A percentile compares a stretch with the other conserved stretches of the same genome.
Conservation (phyloP, 2,797 vertebrate genomes). For the Merluccius polli region DNA sequence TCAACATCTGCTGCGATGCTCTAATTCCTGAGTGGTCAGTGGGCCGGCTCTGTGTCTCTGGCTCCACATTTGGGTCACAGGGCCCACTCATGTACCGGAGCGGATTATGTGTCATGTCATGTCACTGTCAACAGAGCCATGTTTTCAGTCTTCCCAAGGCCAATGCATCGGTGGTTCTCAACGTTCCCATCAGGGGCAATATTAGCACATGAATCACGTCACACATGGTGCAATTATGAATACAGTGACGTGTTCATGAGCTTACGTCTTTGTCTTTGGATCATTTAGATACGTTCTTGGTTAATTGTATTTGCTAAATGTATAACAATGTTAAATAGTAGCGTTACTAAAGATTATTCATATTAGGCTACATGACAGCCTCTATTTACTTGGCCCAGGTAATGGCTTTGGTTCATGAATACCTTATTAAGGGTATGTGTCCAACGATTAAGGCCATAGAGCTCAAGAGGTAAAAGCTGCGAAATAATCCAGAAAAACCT, state of each 20-base stretch:
- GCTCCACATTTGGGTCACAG: constrained; percentile 46
- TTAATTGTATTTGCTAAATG: neutral
- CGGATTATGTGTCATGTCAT: neutral
- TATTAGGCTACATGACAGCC: neutral
- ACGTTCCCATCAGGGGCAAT: neutral
- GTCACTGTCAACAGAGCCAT: neutral
- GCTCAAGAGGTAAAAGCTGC: no score
- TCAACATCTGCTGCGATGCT: constrained; percentile 61
- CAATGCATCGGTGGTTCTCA: no score
- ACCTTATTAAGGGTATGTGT: neutral
- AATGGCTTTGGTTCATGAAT: neutral
- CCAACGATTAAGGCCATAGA: no score
- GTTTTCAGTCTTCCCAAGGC: no score
- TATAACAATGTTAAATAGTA: neutral
- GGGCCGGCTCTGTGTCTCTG: constrained; percentile 16
- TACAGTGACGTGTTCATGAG: no score
- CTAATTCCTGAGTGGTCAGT: constrained; percentile 50
- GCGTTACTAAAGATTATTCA: neutral
- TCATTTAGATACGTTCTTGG: neutral
- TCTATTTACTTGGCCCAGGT: neutral
- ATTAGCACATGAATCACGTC: neutral
- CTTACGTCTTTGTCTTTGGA: neutral
- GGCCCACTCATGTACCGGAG: constrained; percentile 2
- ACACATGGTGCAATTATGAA: no score
- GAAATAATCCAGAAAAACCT: no score